A percentile compares a stretch with the other conserved stretches of the same genome.
phyloP scores from a whole-genome alignment of 1,140 invertebrate species.

The Zaprionus lachaisei region DNA sequence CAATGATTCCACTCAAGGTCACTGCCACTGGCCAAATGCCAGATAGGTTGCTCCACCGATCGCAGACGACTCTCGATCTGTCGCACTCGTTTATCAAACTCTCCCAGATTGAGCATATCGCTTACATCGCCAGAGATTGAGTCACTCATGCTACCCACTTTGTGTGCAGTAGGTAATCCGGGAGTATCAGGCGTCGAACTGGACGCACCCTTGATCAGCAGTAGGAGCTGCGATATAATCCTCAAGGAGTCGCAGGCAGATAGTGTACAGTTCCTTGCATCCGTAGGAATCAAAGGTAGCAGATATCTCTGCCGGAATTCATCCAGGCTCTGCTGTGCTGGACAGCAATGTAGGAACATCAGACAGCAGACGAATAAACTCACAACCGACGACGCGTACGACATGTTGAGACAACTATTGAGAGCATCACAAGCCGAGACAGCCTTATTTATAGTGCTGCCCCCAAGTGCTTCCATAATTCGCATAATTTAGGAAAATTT shows the following conservation, averaged over 20 bases:
- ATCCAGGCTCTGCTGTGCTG: conserved; percentile 50
- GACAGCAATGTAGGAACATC: conserved; percentile 27
- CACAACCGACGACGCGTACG: conserved; percentile 18
- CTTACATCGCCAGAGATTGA: conserved; percentile 23
- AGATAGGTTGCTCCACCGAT: conserved; percentile 91
- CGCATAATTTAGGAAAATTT: conserved; percentile 69
- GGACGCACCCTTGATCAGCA: conserved; percentile 53
- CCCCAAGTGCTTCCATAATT: conserved; percentile 46
- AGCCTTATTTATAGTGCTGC: conserved; percentile 55
- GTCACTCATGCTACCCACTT: conserved; percentile 4
- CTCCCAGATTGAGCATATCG: conserved; percentile 49
- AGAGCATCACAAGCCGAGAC: background rate
- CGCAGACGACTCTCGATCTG: conserved; percentile 88
- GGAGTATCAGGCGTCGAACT: background rate
- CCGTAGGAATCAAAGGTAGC: conserved; percentile 57
- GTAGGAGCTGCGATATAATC: conserved; percentile 66
- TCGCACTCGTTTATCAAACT: conserved; percentile 73
- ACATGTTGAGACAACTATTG: conserved; percentile 44
- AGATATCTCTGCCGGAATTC: conserved; percentile 68
- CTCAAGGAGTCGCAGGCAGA: conserved; percentile 75
- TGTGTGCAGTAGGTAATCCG: background rate
- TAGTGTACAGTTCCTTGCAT: conserved; percentile 62
- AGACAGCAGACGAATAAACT: conserved; percentile 19
- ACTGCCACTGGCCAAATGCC: conserved; percentile 87
- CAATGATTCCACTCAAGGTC: conserved; percentile 90